Conservation (phyloP, 2,797 vertebrate genomes). For the Smutsia gigantea region DNA sequence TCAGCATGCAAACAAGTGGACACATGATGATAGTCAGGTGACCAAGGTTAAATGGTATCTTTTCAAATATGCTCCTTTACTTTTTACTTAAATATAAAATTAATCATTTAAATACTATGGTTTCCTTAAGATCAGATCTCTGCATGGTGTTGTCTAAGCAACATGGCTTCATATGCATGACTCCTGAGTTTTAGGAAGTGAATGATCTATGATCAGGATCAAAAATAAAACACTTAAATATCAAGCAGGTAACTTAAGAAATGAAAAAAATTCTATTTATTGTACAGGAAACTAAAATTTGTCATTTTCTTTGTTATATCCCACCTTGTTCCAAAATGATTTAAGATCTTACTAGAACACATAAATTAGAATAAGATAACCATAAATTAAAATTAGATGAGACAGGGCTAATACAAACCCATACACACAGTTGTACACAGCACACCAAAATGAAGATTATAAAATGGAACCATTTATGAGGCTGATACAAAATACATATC, state of each 20-base stretch:
- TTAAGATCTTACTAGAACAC: neutral
- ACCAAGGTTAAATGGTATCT: neutral
- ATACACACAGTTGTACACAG: neutral
- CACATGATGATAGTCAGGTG: neutral
- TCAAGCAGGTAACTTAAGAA: neutral
- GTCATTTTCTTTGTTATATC: neutral
- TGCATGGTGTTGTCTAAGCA: neutral
- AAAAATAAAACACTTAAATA: too few species aligned
- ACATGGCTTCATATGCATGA: neutral
- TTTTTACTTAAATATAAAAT: slow-evolving; percentile 2
- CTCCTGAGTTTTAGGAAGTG: too few species aligned
- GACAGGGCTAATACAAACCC: neutral
- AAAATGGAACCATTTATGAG: neutral
- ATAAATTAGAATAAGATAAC: neutral
- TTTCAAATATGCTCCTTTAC: neutral
- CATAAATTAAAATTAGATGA: neutral
- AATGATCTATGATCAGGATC: neutral
- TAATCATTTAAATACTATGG: neutral
- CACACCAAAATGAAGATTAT: accelerated
- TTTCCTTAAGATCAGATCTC: neutral
- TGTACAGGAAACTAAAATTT: neutral
- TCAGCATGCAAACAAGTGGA: neutral
- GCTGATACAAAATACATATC: neutral
- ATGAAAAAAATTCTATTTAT: neutral
- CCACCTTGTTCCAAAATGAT: neutral